A percentile compares a stretch with the other conserved stretches of the same genome.
These are phyloP conservation scores for Sclerurus mexicanus DNA, from an alignment of 2,113 vertebrate genomes.

Conservation along the genomic window DNA sequence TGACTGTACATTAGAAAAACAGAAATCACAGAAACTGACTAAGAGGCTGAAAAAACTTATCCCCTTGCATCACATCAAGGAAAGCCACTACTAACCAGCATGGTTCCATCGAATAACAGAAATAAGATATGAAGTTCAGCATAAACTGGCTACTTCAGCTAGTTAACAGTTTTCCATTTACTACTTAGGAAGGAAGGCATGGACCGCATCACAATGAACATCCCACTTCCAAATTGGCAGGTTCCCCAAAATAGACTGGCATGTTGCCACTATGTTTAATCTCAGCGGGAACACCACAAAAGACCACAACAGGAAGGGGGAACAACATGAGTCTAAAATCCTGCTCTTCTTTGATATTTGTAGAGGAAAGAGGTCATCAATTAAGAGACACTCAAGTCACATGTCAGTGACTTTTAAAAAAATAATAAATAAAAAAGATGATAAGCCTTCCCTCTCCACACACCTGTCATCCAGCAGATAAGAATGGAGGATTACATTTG, in stretches of 20 bases:
- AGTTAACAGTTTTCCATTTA: conserved; percentile 31
- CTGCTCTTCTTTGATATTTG: neutral
- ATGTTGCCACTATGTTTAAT: neutral
- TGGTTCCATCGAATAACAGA: neutral
- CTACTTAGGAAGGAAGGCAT: conserved; percentile 18
- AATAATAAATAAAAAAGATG: no score
- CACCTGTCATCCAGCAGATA: neutral
- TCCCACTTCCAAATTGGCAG: neutral
- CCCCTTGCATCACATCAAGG: neutral
- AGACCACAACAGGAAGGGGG: neutral
- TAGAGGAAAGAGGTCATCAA: neutral
- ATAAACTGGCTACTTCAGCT: conserved; percentile 8
- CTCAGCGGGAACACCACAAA: neutral
- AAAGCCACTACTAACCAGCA: conserved; percentile 2
- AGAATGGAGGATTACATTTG: neutral
- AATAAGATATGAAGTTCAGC: neutral
- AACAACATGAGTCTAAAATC: neutral
- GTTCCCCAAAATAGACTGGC: conserved; percentile 12
- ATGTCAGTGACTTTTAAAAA: neutral
- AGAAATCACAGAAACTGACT: conserved; percentile 13
- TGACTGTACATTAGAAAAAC: neutral
- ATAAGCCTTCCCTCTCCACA: neutral
- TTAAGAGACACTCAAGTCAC: neutral
- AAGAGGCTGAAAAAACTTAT: conserved; percentile 5
- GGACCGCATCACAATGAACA: conserved; percentile 5